Conservation (phyloP, 2,113 vertebrate genomes). For the Panurus biarmicus region DNA sequence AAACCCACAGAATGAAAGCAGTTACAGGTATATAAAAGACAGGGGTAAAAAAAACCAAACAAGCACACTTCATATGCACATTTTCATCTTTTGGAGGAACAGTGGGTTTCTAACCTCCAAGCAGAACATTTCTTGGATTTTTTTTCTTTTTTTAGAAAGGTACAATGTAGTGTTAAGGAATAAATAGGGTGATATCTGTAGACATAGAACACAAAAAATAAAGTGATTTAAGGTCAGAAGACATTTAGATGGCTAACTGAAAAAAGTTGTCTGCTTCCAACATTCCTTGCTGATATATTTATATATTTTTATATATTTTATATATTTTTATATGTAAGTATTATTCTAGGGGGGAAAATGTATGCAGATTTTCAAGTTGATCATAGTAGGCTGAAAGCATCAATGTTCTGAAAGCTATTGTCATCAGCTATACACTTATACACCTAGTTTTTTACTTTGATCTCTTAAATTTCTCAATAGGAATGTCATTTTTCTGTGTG, state of each 20-base stretch:
- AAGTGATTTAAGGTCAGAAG: not conserved
- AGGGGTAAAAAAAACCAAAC: not conserved
- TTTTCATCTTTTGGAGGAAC: not conserved
- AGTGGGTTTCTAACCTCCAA: not conserved
- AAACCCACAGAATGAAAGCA: not conserved
- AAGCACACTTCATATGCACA: not conserved
- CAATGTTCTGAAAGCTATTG: not conserved
- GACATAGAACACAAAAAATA: not conserved
- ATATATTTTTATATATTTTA: not conserved
- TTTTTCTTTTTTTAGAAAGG: not conserved
- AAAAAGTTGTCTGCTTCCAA: not conserved
- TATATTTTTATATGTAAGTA: not conserved
- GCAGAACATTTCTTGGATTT: not conserved
- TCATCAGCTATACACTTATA: not conserved
- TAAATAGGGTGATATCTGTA: not conserved
- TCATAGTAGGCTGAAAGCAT: not conserved
- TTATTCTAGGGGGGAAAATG: not conserved
- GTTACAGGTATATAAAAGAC: not conserved
- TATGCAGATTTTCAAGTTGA: not conserved
- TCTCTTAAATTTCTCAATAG: not conserved
- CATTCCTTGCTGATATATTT: not conserved
- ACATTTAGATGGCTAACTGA: not conserved
- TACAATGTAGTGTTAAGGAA: not conserved
- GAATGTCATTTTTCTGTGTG: not conserved
- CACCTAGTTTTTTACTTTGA: not conserved